Evolutionary conservation across 2,888 invertebrate genomes (phyloP).

Genomic region (Eumerus sabulonum): DNA sequence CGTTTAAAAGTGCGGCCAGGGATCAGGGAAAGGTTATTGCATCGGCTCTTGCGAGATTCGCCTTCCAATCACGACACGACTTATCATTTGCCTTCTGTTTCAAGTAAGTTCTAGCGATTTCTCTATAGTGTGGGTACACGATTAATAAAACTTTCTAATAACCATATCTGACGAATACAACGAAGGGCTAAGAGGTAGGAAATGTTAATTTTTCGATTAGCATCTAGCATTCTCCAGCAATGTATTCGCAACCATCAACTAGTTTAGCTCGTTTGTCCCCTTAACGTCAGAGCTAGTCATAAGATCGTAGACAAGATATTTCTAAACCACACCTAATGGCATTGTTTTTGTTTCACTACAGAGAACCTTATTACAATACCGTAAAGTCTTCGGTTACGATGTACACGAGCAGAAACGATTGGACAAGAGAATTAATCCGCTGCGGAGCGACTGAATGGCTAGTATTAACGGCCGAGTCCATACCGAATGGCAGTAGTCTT

Average conservation of each 20-base stretch:
- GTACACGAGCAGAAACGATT: conserved; percentile 77
- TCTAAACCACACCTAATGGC: too few relatives aligned
- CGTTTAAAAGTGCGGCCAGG: conserved; percentile 90
- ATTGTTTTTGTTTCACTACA: too few relatives aligned
- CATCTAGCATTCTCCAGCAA: too few relatives aligned
- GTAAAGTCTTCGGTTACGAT: conserved; percentile 75
- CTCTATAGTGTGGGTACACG: not conserved
- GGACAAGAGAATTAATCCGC: conserved; percentile 77
- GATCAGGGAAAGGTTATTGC: conserved; percentile 90
- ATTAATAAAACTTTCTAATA: conserved; percentile 1
- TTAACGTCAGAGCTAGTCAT: too few relatives aligned
- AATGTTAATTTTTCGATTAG: too few relatives aligned
- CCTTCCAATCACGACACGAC: conserved; percentile 91
- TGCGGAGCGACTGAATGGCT: conserved; percentile 79
- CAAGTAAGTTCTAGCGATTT: conserved; percentile 80
- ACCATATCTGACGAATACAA: conserved; percentile 6
- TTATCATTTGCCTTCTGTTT: conserved; percentile 94
- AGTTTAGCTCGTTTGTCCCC: too few relatives aligned
- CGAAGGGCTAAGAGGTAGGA: conserved; percentile 32
- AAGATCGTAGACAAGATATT: too few relatives aligned
- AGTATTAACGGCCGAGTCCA: conserved; percentile 70
- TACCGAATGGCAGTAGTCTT: conserved; percentile 70
- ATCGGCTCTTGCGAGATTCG: conserved; percentile 91
- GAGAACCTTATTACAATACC: conserved; percentile 76
- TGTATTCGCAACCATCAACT: too few relatives aligned